Evolutionary conservation across 2,888 invertebrate genomes (phyloP), one percentile per base, ranked within the genome.

Genomic region (Eudasyphora cyanicolor): DNA sequence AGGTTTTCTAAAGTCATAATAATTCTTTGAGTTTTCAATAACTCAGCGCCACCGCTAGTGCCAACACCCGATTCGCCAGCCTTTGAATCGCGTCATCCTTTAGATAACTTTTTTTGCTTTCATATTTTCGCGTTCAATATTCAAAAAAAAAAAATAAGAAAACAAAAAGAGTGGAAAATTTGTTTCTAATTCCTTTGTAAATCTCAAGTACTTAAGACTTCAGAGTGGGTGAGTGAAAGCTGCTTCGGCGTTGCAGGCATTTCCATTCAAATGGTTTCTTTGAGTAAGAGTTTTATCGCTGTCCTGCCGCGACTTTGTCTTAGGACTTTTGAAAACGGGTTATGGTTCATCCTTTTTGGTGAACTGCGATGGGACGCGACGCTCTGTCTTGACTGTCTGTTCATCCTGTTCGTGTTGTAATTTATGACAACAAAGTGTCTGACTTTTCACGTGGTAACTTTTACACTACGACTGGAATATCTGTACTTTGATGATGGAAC

Each of bases 371-470:
- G n/a, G n/a, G n/a, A n/a, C n/a, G 24, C 4, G 57, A 4, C 27
- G 54, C 21, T 54, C 27, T 49, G n/a, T n/a, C n/a, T 49, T 12
- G 49, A 17, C n/a, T 49, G 24, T 57, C 10, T 57, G 27, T 38
- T 38, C 10, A 19, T 49, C 4, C 60, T 21, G 57, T 78, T 69
- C 71, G 73, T 70, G 71, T 84, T 84, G 71, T 84, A 84, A 84
- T 84, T 84, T 84, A 84, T 84, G 84, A 81, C 84, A 84, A 81
- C 75, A 49, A 76, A 84, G 84, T 84, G 84, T 84, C 75, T 84
- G 84, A 81, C 80, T 84, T 84, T 84, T 78, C 78, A 84, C 84
- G 84, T 81, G 75, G 76, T 73, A 84, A 78, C 84, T 81, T 84
- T 71, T 78, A 75, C 62, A 67, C 70, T 57, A 62, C 80, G 80